A percentile compares a stretch with the other conserved stretches of the same genome.
Evolutionary conservation across 2,797 vertebrate species (phyloP).

Genomic region (Chelidonichthys spinosus): DNA sequence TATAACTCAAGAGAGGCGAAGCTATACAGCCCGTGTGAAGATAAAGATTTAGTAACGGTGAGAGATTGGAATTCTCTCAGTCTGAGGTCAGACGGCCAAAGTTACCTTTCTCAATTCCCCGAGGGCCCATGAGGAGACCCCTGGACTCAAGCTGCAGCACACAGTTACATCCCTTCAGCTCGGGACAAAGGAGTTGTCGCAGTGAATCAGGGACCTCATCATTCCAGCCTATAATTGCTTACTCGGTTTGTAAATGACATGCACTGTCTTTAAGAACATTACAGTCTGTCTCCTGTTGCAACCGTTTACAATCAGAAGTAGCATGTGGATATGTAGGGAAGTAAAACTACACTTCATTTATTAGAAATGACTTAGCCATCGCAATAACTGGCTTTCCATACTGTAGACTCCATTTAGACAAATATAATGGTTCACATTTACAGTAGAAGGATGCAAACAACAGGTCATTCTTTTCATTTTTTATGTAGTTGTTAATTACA

Average conservation of each 20-base stretch:
- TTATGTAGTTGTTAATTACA: neutral
- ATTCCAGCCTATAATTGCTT: conserved; percentile 64
- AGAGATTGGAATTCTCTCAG: conserved; percentile 83
- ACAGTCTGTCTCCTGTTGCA: conserved; percentile 6
- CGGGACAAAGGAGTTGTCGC: conserved; percentile 67
- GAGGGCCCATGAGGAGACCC: conserved; percentile 60
- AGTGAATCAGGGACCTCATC: conserved; percentile 59
- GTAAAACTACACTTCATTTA: conserved; percentile 6
- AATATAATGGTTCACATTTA: conserved; percentile 10
- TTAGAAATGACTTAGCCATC: conserved; percentile 2
- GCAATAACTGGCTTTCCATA: neutral
- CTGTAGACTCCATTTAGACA: conserved; percentile 7
- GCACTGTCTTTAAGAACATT: conserved; percentile 20
- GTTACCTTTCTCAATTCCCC: conserved; percentile 76
- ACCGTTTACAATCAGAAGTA: conserved; percentile 8
- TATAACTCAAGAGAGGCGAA: conserved; percentile 80
- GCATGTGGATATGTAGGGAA: neutral
- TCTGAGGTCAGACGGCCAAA: conserved; percentile 81
- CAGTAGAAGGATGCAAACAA: conserved; percentile 14
- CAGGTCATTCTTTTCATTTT: conserved; percentile 12
- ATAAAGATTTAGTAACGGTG: conserved; percentile 85
- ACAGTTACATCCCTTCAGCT: conserved; percentile 62
- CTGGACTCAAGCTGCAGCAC: conserved; percentile 46
- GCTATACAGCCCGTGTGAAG: conserved; percentile 71
- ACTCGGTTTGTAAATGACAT: conserved; percentile 58